Percentiles rank a stretch among this genome's conserved stretches.
phyloP scores from a whole-genome alignment of 1,140 invertebrate species.

The Wiebesia pumilae region DNA sequence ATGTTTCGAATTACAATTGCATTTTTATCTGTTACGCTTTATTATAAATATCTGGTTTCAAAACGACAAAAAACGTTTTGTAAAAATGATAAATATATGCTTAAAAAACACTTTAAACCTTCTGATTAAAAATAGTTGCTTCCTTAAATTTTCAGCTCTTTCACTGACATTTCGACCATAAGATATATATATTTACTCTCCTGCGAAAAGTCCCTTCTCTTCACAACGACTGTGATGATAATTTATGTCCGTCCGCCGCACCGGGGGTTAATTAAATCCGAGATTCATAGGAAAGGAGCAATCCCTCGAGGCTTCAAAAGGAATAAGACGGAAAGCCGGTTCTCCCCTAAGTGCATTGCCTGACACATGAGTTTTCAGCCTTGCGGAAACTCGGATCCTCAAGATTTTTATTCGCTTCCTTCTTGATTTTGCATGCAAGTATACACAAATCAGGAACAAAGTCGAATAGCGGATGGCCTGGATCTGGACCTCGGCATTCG shows the following conservation, averaged over 20 bases:
- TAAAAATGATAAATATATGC: too few species aligned
- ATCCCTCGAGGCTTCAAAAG: constrained; percentile 18
- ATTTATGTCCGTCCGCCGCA: constrained; percentile 61
- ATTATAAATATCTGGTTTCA: too few species aligned
- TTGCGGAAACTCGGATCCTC: not conserved
- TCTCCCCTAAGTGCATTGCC: not conserved
- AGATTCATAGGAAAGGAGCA: constrained; percentile 59
- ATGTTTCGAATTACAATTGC: too few species aligned
- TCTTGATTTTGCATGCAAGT: not conserved
- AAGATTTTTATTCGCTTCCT: constrained; percentile 23
- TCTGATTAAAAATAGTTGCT: too few species aligned
- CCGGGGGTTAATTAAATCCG: constrained; percentile 66
- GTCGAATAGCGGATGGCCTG: too few species aligned
- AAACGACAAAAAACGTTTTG: too few species aligned
- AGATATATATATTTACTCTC: not conserved
- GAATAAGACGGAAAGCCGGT: constrained; percentile 52
- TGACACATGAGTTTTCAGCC: not conserved
- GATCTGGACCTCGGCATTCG: constrained; percentile 49
- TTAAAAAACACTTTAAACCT: too few species aligned
- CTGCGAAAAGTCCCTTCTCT: not conserved
- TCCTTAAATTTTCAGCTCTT: not conserved
- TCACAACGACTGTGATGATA: constrained; percentile 56
- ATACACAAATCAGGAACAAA: too few species aligned
- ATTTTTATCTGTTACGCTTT: too few species aligned
- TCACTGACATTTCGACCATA: not conserved